phyloP scores from a whole-genome alignment of 2,113 vertebrate genomes.

The Sylvia atricapilla region DNA sequence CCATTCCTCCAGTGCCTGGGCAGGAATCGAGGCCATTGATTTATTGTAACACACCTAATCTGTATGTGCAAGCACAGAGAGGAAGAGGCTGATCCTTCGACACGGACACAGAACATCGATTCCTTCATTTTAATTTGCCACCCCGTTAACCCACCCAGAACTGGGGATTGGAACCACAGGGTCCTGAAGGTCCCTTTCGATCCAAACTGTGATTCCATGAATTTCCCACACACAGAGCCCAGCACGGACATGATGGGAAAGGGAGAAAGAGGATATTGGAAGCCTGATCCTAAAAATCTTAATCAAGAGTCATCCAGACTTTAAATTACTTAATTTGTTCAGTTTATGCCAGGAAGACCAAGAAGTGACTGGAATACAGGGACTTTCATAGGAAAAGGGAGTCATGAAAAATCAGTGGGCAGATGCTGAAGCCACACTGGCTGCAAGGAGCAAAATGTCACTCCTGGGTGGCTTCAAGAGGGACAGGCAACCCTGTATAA shows the following conservation, averaged over 20 bases:
- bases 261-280: background rate
- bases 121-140: background rate
- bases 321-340: background rate
- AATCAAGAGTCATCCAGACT: background rate
- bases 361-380: background rate
- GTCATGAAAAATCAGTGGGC: rapidly evolving
- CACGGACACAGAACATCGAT: background rate
- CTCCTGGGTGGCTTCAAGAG: background rate
- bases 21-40: background rate
- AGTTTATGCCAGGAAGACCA: background rate
- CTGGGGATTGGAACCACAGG: background rate
- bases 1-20: background rate
- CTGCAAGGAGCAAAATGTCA: background rate
- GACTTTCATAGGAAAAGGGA: background rate
- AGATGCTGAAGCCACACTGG: background rate
- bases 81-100: background rate
- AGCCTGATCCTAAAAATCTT: background rate
- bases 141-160: background rate
- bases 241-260: rapidly evolving
- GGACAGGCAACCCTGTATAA: background rate
- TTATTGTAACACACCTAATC: constrained; percentile 9
- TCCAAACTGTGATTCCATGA: background rate
- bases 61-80: background rate
- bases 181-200: background rate
- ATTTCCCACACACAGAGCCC: rapidly evolving